Evolutionary conservation across 2,113 vertebrate species (phyloP).

Genomic region (Saimiri boliviensis): DNA sequence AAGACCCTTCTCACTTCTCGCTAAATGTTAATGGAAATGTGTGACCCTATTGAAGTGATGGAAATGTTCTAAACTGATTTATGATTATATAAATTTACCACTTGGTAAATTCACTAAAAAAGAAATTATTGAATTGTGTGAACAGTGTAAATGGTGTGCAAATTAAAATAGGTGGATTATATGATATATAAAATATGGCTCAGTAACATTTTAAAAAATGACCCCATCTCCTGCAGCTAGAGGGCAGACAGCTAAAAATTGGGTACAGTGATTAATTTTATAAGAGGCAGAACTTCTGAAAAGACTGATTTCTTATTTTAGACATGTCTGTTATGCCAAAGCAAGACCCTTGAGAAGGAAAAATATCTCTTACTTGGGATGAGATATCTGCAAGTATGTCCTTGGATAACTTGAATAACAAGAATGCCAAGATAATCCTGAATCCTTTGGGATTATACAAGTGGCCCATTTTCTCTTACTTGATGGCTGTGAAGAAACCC

Average conservation of each 20-base stretch:
- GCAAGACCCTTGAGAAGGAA: not conserved
- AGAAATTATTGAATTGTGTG: not conserved
- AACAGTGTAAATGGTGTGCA: not conserved
- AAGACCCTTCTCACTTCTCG: not conserved
- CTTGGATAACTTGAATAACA: not conserved
- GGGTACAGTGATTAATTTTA: not conserved
- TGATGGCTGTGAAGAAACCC: not conserved
- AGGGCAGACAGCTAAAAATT: not conserved
- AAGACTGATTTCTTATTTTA: not conserved
- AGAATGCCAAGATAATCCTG: not conserved
- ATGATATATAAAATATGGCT: not conserved
- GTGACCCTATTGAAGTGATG: not conserved
- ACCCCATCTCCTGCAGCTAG: not conserved
- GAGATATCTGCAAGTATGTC: not conserved
- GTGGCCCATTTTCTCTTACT: not conserved
- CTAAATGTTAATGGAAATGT: not conserved
- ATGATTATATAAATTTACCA: not conserved
- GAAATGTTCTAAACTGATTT: not conserved
- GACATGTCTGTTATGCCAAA: not conserved
- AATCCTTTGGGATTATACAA: not conserved
- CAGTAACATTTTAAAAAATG: not conserved
- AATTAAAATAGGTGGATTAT: not conserved
- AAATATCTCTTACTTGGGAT: not conserved
- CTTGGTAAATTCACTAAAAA: not conserved
- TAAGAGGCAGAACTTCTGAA: not conserved